Evolutionary conservation across 2,888 invertebrate species (phyloP).

Genomic region (Hoplodrina blanda): DNA sequence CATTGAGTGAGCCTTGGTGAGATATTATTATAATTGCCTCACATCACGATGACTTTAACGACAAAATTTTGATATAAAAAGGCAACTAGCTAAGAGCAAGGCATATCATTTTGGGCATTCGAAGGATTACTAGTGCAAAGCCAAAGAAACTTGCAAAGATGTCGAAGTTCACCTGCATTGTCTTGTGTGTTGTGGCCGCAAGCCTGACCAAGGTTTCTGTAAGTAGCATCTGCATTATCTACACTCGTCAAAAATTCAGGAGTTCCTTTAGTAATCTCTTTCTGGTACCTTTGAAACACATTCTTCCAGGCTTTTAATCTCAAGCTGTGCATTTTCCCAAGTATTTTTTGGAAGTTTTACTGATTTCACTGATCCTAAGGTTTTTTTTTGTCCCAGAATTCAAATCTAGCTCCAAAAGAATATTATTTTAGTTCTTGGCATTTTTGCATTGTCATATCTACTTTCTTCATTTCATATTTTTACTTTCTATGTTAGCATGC

Average conservation of each 20-base stretch:
- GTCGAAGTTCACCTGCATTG: conserved; percentile 53
- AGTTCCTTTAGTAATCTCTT: background rate
- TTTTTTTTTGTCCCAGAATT: background rate
- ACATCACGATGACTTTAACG: conserved; percentile 48
- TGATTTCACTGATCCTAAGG: background rate
- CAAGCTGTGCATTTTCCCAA: too few relatives aligned
- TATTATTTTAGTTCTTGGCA: too few relatives aligned
- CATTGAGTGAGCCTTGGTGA: conserved; percentile 51
- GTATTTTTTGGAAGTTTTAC: background rate
- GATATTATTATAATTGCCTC: conserved; percentile 61
- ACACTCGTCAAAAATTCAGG: background rate
- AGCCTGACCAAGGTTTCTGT: conserved; percentile 56
- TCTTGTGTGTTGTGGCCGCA: conserved; percentile 55
- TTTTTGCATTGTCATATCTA: background rate
- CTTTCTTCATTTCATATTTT: background rate
- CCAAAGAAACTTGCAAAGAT: conserved; percentile 41
- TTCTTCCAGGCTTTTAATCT: too few relatives aligned
- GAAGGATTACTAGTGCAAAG: conserved; percentile 35
- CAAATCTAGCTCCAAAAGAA: background rate
- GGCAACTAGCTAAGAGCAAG: conserved; percentile 27
- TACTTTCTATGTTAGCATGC: conserved; percentile 40
- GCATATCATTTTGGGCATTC: conserved; percentile 44
- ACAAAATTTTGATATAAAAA: conserved; percentile 56
- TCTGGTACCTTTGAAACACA: too few relatives aligned
- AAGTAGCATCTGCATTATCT: conserved; percentile 32